phyloP scores from a whole-genome alignment of 2,797 vertebrate species.

The Pyrocephalus nanus region DNA sequence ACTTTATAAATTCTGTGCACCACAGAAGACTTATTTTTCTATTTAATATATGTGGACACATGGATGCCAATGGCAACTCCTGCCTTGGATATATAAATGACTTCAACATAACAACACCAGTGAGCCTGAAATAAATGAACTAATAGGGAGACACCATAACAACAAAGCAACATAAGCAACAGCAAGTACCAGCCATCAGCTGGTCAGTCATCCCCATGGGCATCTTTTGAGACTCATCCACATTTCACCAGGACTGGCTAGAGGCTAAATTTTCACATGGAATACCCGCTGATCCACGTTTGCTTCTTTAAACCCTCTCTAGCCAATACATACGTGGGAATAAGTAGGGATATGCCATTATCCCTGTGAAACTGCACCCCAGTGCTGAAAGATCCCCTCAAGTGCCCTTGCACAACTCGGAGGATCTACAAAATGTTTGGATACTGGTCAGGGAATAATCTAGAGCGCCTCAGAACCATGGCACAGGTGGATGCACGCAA shows the following conservation, averaged over 20 bases:
- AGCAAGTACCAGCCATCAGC: neutral
- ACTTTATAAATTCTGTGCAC: neutral
- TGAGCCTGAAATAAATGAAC: neutral
- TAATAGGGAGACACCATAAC: neutral
- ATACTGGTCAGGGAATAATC: neutral
- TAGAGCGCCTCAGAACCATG: neutral
- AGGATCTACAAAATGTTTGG: neutral
- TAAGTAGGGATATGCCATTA: neutral
- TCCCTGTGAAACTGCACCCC: neutral
- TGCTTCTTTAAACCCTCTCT: neutral
- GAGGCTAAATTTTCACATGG: neutral
- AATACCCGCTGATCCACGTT: neutral
- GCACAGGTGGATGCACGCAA: neutral
- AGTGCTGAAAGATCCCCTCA: neutral
- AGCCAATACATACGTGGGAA: accelerated
- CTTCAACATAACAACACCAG: neutral
- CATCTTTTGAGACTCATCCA: neutral
- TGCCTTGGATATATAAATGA: neutral
- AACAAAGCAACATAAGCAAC: neutral
- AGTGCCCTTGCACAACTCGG: neutral
- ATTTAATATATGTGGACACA: neutral
- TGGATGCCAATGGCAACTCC: neutral
- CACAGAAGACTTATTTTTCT: neutral
- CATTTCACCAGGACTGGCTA: neutral
- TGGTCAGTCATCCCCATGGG: neutral